Percentiles rank a stretch among this genome's conserved stretches.
Conservation (phyloP, 2,797 vertebrate species). For the Smutsia temminckii region DNA sequence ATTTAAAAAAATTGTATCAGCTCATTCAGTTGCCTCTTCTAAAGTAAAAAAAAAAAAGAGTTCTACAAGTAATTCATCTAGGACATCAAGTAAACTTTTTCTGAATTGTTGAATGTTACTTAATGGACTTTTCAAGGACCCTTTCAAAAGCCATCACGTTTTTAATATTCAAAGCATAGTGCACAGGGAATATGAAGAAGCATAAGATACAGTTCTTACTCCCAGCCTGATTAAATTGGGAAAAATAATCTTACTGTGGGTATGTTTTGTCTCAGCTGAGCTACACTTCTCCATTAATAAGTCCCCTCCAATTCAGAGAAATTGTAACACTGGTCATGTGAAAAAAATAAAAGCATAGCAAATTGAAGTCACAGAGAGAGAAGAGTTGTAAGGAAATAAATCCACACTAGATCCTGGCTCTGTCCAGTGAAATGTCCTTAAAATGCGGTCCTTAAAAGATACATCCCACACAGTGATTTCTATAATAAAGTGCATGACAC, state of each 20-base stretch:
- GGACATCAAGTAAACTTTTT: background rate
- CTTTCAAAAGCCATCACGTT: background rate
- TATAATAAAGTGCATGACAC: background rate
- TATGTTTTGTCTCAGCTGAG: background rate
- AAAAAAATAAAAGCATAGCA: background rate
- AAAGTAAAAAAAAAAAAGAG: conserved; percentile 44
- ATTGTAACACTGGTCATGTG: background rate
- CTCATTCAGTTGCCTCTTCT: conserved; percentile 6
- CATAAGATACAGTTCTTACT: background rate
- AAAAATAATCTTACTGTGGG: background rate
- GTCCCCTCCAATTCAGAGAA: background rate
- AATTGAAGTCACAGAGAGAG: background rate
- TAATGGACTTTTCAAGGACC: background rate
- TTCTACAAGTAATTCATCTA: conserved; percentile 26
- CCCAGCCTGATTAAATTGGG: background rate
- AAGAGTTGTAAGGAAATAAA: background rate
- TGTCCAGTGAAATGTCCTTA: background rate
- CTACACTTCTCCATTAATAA: background rate
- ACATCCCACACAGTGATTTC: background rate
- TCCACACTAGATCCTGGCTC: too few relatives aligned
- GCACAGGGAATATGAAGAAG: background rate
- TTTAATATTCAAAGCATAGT: conserved; percentile 30
- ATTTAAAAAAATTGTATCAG: conserved; percentile 23
- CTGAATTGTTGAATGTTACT: conserved; percentile 5
- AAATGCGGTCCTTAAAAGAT: background rate